Evolutionary conservation across 2,113 vertebrate genomes (phyloP).

Genomic region (Pionites leucogaster): DNA sequence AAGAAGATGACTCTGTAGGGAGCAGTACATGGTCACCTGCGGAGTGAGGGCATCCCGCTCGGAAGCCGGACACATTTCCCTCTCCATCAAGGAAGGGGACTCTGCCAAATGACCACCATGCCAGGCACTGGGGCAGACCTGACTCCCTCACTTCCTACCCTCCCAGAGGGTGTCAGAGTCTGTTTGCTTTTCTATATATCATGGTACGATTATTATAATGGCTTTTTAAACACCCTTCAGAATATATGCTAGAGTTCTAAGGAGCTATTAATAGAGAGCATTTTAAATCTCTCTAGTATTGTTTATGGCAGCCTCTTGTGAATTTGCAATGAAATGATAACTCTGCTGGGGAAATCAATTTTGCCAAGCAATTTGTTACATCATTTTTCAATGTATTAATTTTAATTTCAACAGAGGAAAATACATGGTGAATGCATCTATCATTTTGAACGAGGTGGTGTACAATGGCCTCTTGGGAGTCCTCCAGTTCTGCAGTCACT

Average conservation of each 20-base stretch:
- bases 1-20: rapidly evolving
- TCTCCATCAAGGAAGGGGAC: not conserved
- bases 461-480: not conserved
- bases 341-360: constrained; percentile 35
- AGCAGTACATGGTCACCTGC: rapidly evolving
- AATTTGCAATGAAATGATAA: not conserved
- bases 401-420: not conserved
- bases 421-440: not conserved
- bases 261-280: not conserved
- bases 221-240: not conserved
- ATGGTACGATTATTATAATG: rapidly evolving
- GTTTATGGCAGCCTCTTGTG: constrained; percentile 16
- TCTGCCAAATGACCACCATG: rapidly evolving
- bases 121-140: not conserved
- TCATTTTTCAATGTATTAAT: constrained; percentile 16
- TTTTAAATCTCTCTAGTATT: not conserved
- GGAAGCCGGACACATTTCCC: rapidly evolving
- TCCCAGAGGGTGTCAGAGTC: not conserved
- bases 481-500: not conserved
- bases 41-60: rapidly evolving
- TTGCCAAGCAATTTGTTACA: not conserved
- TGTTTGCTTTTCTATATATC: not conserved
- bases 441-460: not conserved
- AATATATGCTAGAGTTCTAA: not conserved
- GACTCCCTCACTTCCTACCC: not conserved